Evolutionary conservation across 1,140 invertebrate genomes (phyloP), one percentile per base, ranked within the genome.

Genomic region (Diorhabda elongata): DNA sequence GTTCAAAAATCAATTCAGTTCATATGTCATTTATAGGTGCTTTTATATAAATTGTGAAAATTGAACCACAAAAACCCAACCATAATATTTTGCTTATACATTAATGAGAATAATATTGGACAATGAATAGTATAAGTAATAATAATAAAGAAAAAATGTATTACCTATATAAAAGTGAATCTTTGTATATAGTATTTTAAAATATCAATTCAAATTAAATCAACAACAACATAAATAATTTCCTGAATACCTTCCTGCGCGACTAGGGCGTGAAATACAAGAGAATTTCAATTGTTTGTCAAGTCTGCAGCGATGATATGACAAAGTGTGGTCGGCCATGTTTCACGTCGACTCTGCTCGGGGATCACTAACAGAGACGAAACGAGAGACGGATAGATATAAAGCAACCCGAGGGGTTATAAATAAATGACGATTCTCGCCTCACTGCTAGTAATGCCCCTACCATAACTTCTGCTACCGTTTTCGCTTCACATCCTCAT

Each of bases 301-400:
- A 65, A 65, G 47, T 58, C 64, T 62, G 61, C 61, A 61, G 62
- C 44, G 52, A 65, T 65, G 64, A 65, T 52, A 52, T 65, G 64
- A 65, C 64, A 65, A 65, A 65, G 64, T 65, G 64, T 65, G 64
- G 64, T 65, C 64, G 64, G 64, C 64, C 64, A 65, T 65, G 64
- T 65, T 65, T 57, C 64, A 57, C 52, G 64, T 65, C 47, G 47
- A 52, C 2, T 52, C 47, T 6, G n/a, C 6, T 52, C 64, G 64
- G 63, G 63, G 61, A 62, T 62, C 61, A 62, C 61, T 62, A 62
- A 4, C 61, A 62, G 61, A 62, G 43, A 62, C 61, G 61, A 44
- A 44, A 44, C 42, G 11, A 62, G 61, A n/a, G 47, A 52, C n/a
- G 26, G 58, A 59, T 59, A 42, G 11, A 42, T 41, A 61, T 61